Percentiles rank a stretch among this genome's conserved stretches.
Evolutionary conservation across 2,888 invertebrate species (phyloP).

Genomic region (Bellardia pandia): DNA sequence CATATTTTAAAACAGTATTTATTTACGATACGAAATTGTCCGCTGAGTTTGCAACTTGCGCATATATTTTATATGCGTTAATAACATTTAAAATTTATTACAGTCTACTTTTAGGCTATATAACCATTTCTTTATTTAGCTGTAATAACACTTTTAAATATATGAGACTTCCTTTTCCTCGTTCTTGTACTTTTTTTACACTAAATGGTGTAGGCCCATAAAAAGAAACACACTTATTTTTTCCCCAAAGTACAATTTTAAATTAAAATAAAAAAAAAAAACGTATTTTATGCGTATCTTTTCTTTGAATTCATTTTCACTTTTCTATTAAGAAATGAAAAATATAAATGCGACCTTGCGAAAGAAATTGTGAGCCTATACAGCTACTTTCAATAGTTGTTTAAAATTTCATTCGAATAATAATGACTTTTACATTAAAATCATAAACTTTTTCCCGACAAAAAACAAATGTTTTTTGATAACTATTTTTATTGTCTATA

Average conservation of each 20-base stretch:
- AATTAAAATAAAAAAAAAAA: neutral
- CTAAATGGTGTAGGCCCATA: slow-evolving; percentile 24
- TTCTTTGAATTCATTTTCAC: neutral
- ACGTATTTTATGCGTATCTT: neutral
- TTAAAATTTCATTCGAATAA: too few species aligned
- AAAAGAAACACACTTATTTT: neutral
- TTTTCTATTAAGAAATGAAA: neutral
- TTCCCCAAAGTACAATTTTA: neutral
- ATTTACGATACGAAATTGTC: neutral
- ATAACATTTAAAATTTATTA: slow-evolving; percentile 67
- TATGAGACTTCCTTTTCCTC: slow-evolving; percentile 45
- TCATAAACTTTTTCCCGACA: too few species aligned
- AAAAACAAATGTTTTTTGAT: too few species aligned
- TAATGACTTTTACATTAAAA: too few species aligned
- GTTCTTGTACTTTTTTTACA: neutral
- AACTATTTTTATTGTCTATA: too few species aligned
- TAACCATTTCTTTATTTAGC: slow-evolving; percentile 51
- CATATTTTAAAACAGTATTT: too few species aligned
- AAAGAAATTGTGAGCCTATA: neutral
- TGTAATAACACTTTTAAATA: slow-evolving; percentile 52
- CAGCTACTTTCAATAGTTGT: neutral
- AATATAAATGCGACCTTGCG: neutral
- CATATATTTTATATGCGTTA: slow-evolving; percentile 29
- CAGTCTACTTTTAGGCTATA: slow-evolving; percentile 59
- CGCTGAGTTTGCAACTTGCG: neutral